Base-by-base conservation (phyloP, 1,140 invertebrate species). In the Harlomillsia oculata region DNA sequence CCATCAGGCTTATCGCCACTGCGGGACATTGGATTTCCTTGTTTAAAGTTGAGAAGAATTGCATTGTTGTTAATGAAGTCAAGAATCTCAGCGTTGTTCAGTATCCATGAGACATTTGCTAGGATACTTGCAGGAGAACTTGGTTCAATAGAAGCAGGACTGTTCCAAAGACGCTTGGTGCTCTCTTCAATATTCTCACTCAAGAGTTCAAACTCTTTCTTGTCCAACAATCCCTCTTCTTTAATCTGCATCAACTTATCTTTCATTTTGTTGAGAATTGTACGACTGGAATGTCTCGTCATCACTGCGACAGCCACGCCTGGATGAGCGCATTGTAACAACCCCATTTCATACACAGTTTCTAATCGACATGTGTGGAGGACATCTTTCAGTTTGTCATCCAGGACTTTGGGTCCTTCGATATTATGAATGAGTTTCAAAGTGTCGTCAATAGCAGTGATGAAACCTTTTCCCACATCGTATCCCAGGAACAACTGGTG, bases 371-470 rank as follows among this genome's bases (percentile, higher is more conserved):
- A 56, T 8, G 11, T 34, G 25, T 60, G 60, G 13, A 65, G 32
- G 52, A 16, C 18, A 11, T 9, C 5, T 30, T 56, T 59, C 1
- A 65, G 40, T 26, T 59, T 62, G 14, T 51, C 32, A 5, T 34
- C 32, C 28, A 65, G 52, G 23, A 65, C 49, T 52, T 44, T 56
- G 20, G 46, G 45, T 23, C 78, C 72, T 36, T 78, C 76, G 3
- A 78, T 72, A 54, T 80, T 70, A 56, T 78, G 76, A 13, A 76
- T 74, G 4, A 80, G 68, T 37, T 72, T 75, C 14, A 73, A 69
- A 0, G 78, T 76, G 63, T 80, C 78, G 59, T 78, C 76, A 39
- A 78, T 74, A 0, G 76, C 77, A 1, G 72, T 72, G 13, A 78
- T 76, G 54, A 76, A 80, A n/a, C 77, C 78, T 69, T 77, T 69